Percentiles rank a stretch among this genome's conserved stretches.
Evolutionary conservation across 2,888 invertebrate species (phyloP).

Genomic region (Parnassius glacialis): DNA sequence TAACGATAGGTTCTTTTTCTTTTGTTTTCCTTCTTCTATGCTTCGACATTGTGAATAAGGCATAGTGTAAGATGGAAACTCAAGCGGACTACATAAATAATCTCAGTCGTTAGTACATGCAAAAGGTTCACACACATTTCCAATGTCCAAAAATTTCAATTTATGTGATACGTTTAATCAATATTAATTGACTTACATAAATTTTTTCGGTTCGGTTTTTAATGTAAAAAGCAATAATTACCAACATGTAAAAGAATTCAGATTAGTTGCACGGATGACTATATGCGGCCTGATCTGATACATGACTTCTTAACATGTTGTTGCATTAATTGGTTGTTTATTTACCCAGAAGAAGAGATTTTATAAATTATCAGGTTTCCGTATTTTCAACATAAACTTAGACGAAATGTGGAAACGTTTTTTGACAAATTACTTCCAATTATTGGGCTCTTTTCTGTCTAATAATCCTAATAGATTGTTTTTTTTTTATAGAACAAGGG

Average conservation of each 20-base stretch:
- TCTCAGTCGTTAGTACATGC: too few relatives aligned
- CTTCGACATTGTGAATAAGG: background rate
- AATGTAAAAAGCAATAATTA: conserved; percentile 9
- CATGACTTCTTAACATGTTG: conserved; percentile 7
- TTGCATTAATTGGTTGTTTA: conserved; percentile 9
- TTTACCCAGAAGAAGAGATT: conserved; percentile 1
- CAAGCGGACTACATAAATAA: too few relatives aligned
- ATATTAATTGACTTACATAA: background rate
- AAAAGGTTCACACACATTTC: background rate
- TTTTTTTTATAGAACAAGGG: too few relatives aligned
- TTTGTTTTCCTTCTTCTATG: background rate
- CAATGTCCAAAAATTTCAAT: background rate
- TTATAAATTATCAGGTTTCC: too few relatives aligned
- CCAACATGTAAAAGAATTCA: conserved; percentile 7
- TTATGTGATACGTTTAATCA: background rate
- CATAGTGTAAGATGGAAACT: background rate
- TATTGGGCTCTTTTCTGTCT: too few relatives aligned
- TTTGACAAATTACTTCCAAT: too few relatives aligned
- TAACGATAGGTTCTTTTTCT: background rate
- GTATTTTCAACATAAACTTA: too few relatives aligned
- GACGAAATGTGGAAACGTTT: too few relatives aligned
- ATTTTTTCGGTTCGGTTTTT: background rate
- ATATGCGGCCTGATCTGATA: background rate
- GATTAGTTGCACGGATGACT: background rate
- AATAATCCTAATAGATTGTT: too few relatives aligned